These are phyloP conservation scores for Cydia amplana DNA, from an alignment of 1,140 invertebrate genomes.

Conservation along the genomic window DNA sequence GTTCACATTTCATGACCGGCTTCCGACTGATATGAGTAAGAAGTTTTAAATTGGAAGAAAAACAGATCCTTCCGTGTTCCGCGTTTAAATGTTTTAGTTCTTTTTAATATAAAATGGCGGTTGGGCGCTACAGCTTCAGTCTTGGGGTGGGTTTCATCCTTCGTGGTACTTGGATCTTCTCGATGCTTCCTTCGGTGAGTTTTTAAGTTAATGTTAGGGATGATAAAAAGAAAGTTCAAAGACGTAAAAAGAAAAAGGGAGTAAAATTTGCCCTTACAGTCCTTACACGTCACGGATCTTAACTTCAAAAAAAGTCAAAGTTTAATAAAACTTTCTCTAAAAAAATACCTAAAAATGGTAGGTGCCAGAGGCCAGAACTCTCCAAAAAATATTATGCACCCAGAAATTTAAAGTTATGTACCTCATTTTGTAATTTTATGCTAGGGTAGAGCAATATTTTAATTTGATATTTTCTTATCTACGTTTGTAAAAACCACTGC, in stretches of 20 bases:
- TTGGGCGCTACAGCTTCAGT: background rate
- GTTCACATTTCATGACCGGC: background rate
- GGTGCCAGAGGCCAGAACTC: no score
- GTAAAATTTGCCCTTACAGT: background rate
- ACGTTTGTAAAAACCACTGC: background rate
- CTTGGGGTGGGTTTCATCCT: conserved; percentile 17
- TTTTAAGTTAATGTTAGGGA: background rate
- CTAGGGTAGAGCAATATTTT: no score
- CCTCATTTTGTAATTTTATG: no score
- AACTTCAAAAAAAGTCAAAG: no score
- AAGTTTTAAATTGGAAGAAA: conserved; percentile 14
- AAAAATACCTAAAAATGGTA: no score
- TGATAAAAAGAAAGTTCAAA: background rate
- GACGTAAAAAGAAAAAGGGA: background rate
- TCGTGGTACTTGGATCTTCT: background rate
- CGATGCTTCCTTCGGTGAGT: conserved; percentile 9
- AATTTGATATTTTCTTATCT: no score
- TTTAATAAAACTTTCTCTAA: no score
- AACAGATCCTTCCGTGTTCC: conserved; percentile 26
- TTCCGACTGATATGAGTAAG: background rate
- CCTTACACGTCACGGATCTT: no score
- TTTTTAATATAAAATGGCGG: conserved; percentile 28
- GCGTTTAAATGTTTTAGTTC: background rate
- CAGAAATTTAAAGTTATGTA: no score
- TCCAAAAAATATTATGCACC: no score